Evolutionary conservation across 2,113 vertebrate species (phyloP), one percentile per base, ranked within the genome.

Genomic region (Cyprinodon brontotheroides): DNA sequence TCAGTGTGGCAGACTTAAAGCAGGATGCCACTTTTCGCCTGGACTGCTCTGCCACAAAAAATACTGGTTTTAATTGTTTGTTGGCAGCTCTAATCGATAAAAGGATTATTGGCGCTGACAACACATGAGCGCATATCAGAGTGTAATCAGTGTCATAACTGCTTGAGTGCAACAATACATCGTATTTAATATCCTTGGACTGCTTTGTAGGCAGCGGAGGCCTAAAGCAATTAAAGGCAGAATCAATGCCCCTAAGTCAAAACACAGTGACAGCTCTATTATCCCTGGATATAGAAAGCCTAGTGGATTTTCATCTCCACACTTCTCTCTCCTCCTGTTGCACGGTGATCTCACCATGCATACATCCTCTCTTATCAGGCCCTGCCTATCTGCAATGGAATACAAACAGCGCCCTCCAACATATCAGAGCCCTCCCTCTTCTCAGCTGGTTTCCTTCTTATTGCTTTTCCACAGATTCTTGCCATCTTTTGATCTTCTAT

Each of bases 181-280:
- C 85, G 84, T 84, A 66, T 88, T 77, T 91, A 86, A 89, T 92
- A 89, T 89, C 84, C 78, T 87, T 61, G 65, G 83, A 92, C 84
- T 79, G 83, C 78, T 57, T 77, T 88, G 81, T 81, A 79, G 84
- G 82, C 74, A 69, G 72, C 61, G 67, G 84, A 84, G 77, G 81
- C 87, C 72, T 79, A 70, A 88, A 90, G 93, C 91, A 93, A 93
- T 93, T 93, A 93, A 91, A 91, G 85, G 68, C 78, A 68, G 85
- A 91, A 93, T 92, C 90, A 90, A 93, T 92, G 86, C 84, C 80
- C 29, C 86, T 88, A 87, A 88, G 89, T 92, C 90, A 90, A 91
- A 94, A 92, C 83, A 86, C 75, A 81, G 90, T 89, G 92, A 90
- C 90, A 92, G 88, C 90, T 94, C 87, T 83, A 92, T 93, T 92